A percentile compares a stretch with the other conserved stretches of the same genome.
These are phyloP conservation scores for Anguilla obscura DNA, from an alignment of 2,797 vertebrate genomes.

Conservation along the genomic window DNA sequence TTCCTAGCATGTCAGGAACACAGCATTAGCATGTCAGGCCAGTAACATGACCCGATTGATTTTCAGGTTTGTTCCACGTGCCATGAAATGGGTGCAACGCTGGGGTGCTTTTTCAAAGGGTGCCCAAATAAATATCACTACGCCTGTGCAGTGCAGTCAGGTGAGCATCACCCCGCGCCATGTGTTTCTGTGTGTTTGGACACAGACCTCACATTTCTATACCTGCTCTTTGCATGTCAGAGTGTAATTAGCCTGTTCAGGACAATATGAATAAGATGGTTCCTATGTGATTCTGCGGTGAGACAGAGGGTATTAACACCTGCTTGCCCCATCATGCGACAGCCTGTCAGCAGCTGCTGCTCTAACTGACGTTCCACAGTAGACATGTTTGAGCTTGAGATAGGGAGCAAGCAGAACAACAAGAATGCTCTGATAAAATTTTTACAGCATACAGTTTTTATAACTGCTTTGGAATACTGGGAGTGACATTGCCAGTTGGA, in stretches of 20 bases:
- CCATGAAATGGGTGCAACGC: slow-evolving; percentile 60
- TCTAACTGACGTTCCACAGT: slow-evolving; percentile 14
- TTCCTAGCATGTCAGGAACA: too few species aligned
- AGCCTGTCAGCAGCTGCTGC: slow-evolving; percentile 32
- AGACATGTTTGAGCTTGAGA: slow-evolving; percentile 43
- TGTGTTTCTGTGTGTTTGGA: background rate
- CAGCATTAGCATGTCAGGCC: background rate
- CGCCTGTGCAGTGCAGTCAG: slow-evolving; percentile 73
- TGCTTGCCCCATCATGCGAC: slow-evolving; percentile 6
- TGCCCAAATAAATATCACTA: slow-evolving; percentile 79
- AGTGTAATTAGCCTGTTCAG: slow-evolving; percentile 12
- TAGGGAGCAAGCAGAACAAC: background rate
- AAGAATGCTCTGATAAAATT: background rate
- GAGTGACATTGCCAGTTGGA: background rate
- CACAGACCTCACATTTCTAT: slow-evolving; percentile 3
- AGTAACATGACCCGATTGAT: background rate
- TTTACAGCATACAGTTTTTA: background rate
- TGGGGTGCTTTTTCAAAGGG: slow-evolving; percentile 76
- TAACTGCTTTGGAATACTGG: background rate
- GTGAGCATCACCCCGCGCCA: slow-evolving; percentile 51
- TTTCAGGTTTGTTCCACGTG: slow-evolving; percentile 70
- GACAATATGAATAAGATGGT: background rate
- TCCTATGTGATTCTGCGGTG: background rate
- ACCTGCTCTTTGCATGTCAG: background rate
- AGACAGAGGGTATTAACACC: background rate